These are phyloP conservation scores for Eubasilissa regina DNA, from an alignment of 1,140 invertebrate species.

Conservation along the genomic window DNA sequence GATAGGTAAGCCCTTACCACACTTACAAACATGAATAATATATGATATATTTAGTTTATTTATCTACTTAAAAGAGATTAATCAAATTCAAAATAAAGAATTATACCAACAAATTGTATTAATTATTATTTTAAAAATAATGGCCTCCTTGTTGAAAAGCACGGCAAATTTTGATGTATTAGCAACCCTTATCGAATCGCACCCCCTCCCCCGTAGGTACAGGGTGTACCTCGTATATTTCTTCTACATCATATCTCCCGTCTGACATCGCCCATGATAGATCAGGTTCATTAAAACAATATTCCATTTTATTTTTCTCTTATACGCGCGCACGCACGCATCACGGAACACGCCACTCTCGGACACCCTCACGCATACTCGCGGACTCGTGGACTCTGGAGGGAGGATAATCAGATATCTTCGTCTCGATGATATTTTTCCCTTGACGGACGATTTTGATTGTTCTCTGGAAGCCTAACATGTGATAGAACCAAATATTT, in stretches of 20 bases:
- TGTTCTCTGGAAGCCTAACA: too few relatives aligned
- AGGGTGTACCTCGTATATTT: constrained; percentile 33
- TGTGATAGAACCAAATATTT: too few relatives aligned
- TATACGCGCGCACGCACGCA: constrained; percentile 47
- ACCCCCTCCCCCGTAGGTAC: not conserved
- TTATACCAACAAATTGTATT: too few relatives aligned
- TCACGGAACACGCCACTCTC: not conserved
- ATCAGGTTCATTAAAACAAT: constrained; percentile 60
- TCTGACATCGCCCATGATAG: constrained; percentile 58
- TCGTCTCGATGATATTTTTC: constrained; percentile 5
- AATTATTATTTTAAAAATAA: not conserved
- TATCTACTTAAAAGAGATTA: too few relatives aligned
- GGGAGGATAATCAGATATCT: constrained; percentile 22
- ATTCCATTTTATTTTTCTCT: constrained; percentile 51
- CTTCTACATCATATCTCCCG: constrained; percentile 53
- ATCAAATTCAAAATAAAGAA: too few relatives aligned
- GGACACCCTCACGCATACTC: not conserved
- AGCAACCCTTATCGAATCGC: constrained; percentile 58
- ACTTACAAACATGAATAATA: too few relatives aligned
- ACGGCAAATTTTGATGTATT: constrained; percentile 56
- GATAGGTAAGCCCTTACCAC: too few relatives aligned
- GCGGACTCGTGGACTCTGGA: not conserved
- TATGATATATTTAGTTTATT: too few relatives aligned
- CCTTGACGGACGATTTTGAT: not conserved
- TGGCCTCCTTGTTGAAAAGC: constrained; percentile 13